Evolutionary conservation across 2,888 invertebrate species (phyloP).

Genomic region (Apotomis betuletana): DNA sequence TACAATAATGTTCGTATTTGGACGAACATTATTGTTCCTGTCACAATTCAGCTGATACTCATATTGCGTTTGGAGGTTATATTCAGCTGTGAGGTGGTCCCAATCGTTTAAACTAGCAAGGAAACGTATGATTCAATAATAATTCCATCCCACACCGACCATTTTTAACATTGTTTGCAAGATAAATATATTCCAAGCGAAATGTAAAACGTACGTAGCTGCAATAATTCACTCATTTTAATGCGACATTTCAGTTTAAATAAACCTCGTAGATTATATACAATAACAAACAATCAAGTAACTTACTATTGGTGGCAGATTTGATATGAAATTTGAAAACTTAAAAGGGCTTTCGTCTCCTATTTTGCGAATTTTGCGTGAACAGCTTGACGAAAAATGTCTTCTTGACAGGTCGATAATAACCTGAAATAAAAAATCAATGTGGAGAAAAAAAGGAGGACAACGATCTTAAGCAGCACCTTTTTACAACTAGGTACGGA

Average conservation of each 20-base stretch:
- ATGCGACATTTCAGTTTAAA: not conserved
- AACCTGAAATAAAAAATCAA: slow-evolving; percentile 83
- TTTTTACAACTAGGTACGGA: slow-evolving; percentile 21
- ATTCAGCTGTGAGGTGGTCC: slow-evolving; percentile 12
- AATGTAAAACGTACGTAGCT: slow-evolving; percentile 27
- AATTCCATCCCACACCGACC: slow-evolving; percentile 23
- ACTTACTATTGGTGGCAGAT: slow-evolving; percentile 82
- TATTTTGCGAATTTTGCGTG: slow-evolving; percentile 80
- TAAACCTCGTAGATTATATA: not conserved
- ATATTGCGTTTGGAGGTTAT: slow-evolving; percentile 38
- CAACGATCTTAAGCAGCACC: slow-evolving; percentile 36
- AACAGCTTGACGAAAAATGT: slow-evolving; percentile 78
- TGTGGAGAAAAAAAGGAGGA: slow-evolving; percentile 59
- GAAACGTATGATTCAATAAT: slow-evolving; percentile 20
- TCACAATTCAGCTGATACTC: slow-evolving; percentile 37
- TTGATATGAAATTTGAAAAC: slow-evolving; percentile 82
- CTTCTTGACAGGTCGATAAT: slow-evolving; percentile 82
- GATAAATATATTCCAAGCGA: slow-evolving; percentile 22
- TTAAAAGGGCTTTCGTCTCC: slow-evolving; percentile 82
- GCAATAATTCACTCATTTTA: slow-evolving; percentile 14
- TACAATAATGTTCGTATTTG: no score
- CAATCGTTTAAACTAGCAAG: not conserved
- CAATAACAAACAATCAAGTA: slow-evolving; percentile 44
- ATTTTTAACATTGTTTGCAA: slow-evolving; percentile 34
- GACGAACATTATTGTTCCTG: slow-evolving; percentile 12